A percentile compares a stretch with the other conserved stretches of the same genome.
Conservation (phyloP, 2,888 invertebrate genomes). For the Lobophora halterata region DNA sequence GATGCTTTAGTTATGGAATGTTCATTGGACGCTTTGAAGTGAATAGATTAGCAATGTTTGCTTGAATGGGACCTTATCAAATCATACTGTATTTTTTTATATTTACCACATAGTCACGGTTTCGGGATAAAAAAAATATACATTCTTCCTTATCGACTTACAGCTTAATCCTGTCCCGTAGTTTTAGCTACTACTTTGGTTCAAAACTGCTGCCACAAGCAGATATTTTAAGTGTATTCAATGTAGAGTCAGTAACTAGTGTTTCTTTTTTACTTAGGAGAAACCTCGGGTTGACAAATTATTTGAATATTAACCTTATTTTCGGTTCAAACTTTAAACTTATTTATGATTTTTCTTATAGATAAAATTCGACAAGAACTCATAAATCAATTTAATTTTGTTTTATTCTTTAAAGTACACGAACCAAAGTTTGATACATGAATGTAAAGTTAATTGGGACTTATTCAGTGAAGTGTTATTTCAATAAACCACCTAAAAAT, state of each 20-base stretch:
- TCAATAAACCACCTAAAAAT: no score
- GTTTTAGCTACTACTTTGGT: no score
- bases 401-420: slow-evolving; percentile 27
- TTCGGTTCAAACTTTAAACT: slow-evolving; percentile 47
- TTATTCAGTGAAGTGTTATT: no score
- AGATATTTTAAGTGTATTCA: no score
- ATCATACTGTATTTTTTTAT: no score
- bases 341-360: slow-evolving; percentile 41
- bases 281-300: slow-evolving; percentile 49
- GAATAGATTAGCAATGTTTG: slow-evolving; percentile 2
- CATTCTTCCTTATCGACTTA: no score
- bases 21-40: slow-evolving; percentile 27
- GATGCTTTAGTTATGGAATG: slow-evolving; percentile 39
- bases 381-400: slow-evolving; percentile 37
- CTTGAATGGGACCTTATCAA: no score
- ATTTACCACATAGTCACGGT: no score
- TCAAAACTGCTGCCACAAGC: no score
- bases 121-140: no score
- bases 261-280: neutral
- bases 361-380: slow-evolving; percentile 43
- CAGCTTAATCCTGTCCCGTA: no score
- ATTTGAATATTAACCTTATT: slow-evolving; percentile 55
- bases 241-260: slow-evolving; percentile 7
- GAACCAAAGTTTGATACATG: slow-evolving; percentile 21
- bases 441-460: no score